Percentiles rank a stretch among this genome's conserved stretches.
Evolutionary conservation across 2,888 invertebrate genomes (phyloP).

Genomic region (Cepaea hortensis): DNA sequence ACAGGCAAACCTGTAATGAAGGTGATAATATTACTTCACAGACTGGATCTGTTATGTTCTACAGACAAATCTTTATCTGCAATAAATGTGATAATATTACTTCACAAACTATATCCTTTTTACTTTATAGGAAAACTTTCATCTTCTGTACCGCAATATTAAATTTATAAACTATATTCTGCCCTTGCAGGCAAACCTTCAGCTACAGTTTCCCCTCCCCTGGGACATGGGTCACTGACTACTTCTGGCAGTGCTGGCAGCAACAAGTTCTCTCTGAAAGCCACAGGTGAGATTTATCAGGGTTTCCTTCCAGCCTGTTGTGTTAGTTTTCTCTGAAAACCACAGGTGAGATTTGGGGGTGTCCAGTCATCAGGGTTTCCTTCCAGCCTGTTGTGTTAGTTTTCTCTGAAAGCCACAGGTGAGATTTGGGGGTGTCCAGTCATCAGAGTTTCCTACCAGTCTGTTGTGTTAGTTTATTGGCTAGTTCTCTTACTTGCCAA

Average conservation of each 20-base stretch:
- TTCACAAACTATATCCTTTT: neutral
- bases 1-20: too few species aligned
- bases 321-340: conserved; percentile 69
- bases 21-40: too few species aligned
- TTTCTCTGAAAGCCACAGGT: conserved; percentile 72
- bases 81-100: neutral
- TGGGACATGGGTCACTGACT: conserved; percentile 62
- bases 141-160: neutral
- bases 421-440: conserved; percentile 66
- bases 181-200: conserved; percentile 42
- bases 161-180: neutral
- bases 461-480: conserved; percentile 54
- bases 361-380: neutral
- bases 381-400: conserved; percentile 47
- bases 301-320: too few species aligned
- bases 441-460: too few species aligned
- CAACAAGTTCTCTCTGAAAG: conserved; percentile 72
- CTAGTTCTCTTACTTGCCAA: too few species aligned
- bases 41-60: neutral
- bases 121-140: conserved; percentile 43
- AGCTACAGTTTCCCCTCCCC: conserved; percentile 21
- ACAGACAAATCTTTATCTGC: conserved; percentile 42
- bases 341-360: conserved; percentile 73
- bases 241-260: conserved; percentile 61
- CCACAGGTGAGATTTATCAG: conserved; percentile 65